Evolutionary conservation across 2,888 invertebrate genomes (phyloP), one percentile per base, ranked within the genome.

Genomic region (Amitus sp.): DNA sequence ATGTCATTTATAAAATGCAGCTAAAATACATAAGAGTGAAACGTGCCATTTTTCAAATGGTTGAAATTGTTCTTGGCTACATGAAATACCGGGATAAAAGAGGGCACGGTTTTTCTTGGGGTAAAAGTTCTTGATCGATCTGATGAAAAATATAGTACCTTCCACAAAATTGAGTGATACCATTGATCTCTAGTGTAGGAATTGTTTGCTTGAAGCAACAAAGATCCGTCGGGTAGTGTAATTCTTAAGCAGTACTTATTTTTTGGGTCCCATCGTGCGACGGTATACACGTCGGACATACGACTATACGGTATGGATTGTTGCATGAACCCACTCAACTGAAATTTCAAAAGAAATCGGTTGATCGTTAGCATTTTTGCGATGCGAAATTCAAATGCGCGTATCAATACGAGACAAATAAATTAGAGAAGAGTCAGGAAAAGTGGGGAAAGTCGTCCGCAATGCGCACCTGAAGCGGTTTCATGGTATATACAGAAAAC

Each of bases 101-200:
- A n/a, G n/a, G n/a, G n/a, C n/a, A n/a, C n/a, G n/a, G n/a, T n/a
- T n/a, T n/a, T n/a, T n/a, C n/a, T n/a, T n/a, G n/a, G n/a, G n/a
- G n/a, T n/a, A n/a, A n/a, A n/a, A n/a, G n/a, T n/a, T n/a, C n/a
- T n/a, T n/a, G n/a, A 5, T 37, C 37, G 37, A 37, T 37, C 5
- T 37, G 34, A 6, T n/a, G 34, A 34, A n/a, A 30, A 30, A 15
- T 37, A 7, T 15, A 13, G 9, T 82, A 92, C 92, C 87, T 88
- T 88, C 92, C 92, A 93, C 62, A 89, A 84, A 72, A 93, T 89
- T 49, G 93, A 92, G 78, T 92, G 88, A 67, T 88, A 88, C 92
- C 92, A 93, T 81, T 93, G 92, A 84, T 93, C 92, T 78, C 93
- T 84, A n/a, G 90, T 87, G 76, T 92, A 92, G 39, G 89, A 87